phyloP scores from a whole-genome alignment of 2,888 invertebrate species.

The Tuberolachnus salignus region DNA sequence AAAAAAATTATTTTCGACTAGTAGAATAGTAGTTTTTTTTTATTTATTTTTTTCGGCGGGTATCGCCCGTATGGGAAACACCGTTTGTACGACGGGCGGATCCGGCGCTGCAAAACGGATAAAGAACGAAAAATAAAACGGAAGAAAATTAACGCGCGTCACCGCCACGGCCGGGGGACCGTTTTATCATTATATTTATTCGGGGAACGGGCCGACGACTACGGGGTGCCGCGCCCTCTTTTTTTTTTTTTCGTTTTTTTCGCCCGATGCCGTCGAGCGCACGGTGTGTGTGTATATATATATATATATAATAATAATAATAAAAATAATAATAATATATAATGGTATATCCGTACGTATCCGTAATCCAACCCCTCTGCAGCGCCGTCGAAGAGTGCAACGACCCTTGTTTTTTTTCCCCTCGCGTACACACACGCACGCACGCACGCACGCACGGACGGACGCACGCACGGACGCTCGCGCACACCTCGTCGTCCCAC shows the following conservation, averaged over 20 bases:
- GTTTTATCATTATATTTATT: conserved; percentile 9
- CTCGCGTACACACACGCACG: not conserved
- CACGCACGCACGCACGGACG: too few relatives aligned
- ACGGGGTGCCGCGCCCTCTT: conserved; percentile 21
- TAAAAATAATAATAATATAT: too few relatives aligned
- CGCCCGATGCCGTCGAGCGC: not conserved
- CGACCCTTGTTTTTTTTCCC: conserved; percentile 31
- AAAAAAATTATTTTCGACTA: too few relatives aligned
- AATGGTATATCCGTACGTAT: too few relatives aligned
- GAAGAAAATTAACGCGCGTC: not conserved
- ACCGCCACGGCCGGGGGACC: not conserved
- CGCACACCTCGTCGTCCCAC: too few relatives aligned
- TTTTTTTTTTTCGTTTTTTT: not conserved
- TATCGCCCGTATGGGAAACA: too few relatives aligned
- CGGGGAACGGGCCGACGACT: not conserved
- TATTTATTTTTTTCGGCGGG: too few relatives aligned
- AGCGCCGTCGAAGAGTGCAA: conserved; percentile 23
- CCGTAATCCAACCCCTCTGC: conserved; percentile 26
- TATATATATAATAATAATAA: not conserved
- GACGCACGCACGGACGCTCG: not conserved
- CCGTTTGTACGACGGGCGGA: too few relatives aligned
- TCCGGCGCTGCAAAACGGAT: too few relatives aligned
- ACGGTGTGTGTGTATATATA: not conserved
- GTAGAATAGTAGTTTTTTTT: too few relatives aligned
- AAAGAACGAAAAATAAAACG: too few relatives aligned